These are phyloP conservation scores for Planiliza haematocheilus DNA, from an alignment of 2,113 vertebrate species.

Conservation along the genomic window DNA sequence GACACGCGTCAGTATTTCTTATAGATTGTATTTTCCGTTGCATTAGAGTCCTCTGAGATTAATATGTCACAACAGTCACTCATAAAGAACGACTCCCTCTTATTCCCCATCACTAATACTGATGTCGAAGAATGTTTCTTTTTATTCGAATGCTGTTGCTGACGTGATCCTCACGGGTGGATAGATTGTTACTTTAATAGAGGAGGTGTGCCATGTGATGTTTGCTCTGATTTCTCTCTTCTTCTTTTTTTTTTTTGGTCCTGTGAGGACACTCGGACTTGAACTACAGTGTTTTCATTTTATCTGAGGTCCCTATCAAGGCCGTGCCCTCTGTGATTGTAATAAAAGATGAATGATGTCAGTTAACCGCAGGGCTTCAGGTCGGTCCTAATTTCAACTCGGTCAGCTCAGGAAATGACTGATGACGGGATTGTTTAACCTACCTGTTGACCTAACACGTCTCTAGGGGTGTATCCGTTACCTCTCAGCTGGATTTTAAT, in stretches of 20 bases:
- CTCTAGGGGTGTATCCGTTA: background rate
- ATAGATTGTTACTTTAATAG: conserved; percentile 58
- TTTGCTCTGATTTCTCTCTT: conserved; percentile 35
- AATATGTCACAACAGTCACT: conserved; percentile 8
- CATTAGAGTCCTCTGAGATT: conserved; percentile 31
- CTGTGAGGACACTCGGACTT: conserved; percentile 46
- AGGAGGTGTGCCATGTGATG: conserved; percentile 49
- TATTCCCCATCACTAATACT: conserved; percentile 37
- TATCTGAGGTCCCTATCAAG: conserved; percentile 40
- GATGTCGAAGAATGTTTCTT: conserved; percentile 55
- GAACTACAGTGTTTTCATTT: conserved; percentile 32
- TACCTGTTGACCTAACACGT: conserved; percentile 12
- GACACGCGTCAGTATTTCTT: conserved; percentile 61
- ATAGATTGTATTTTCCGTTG: conserved; percentile 52
- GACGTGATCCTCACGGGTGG: conserved; percentile 30
- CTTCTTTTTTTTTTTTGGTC: conserved; percentile 15
- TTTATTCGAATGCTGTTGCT: conserved; percentile 63
- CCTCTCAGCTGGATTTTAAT: background rate
- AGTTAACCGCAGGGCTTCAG: conserved; percentile 34
- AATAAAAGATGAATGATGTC: conserved; percentile 68
- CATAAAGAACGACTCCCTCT: conserved; percentile 15
- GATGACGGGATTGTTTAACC: conserved; percentile 51
- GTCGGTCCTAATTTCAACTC: conserved; percentile 41
- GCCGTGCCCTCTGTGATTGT: conserved; percentile 58
- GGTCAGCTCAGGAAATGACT: conserved; percentile 61